Conservation (phyloP, 2,113 vertebrate genomes). For the Myrmophylax atrothorax region DNA sequence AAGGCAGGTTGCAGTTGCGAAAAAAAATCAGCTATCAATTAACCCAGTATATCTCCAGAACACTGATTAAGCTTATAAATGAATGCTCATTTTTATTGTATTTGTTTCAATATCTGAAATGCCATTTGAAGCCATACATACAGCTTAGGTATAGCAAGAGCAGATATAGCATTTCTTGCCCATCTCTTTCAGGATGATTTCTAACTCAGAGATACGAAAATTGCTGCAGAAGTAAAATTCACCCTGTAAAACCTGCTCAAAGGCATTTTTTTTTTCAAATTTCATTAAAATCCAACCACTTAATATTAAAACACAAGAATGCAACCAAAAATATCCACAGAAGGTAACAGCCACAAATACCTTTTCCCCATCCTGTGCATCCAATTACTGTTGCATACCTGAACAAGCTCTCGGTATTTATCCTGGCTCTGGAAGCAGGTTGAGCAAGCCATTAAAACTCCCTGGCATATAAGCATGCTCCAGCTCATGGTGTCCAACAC, state of each 20-base stretch:
- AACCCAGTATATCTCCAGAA: not conserved
- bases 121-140: not conserved
- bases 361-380: not conserved
- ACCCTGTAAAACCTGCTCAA: not conserved
- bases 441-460: not conserved
- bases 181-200: not conserved
- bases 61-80: not conserved
- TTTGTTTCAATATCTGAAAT: not conserved
- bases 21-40: not conserved
- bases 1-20: not conserved
- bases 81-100: not conserved
- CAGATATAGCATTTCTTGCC: not conserved
- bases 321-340: not conserved
- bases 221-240: not conserved
- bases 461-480: not conserved
- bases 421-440: not conserved
- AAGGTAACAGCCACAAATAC: not conserved
- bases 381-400: not conserved
- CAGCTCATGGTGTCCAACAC: not conserved
- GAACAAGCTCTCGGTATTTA: slow-evolving; percentile 1
- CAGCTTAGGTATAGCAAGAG: not conserved
- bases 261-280: not conserved
- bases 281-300: not conserved
- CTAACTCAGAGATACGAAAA: not conserved
- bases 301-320: not conserved